Conservation (phyloP, 1,140 invertebrate genomes). For the Drosophila azteca region DNA sequence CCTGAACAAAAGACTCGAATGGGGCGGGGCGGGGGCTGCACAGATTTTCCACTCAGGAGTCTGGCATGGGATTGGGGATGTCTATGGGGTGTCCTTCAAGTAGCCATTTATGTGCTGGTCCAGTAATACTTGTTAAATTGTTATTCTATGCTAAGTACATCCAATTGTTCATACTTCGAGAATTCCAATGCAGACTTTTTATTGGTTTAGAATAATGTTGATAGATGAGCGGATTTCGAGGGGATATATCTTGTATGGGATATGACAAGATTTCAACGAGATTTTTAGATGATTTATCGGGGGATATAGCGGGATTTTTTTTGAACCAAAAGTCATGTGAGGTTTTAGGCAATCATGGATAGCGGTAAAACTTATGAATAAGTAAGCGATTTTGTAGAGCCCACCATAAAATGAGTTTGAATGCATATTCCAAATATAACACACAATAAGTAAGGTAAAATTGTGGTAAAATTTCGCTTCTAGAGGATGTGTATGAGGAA, state of each 20-base stretch:
- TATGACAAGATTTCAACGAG: neutral
- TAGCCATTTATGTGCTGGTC: slow-evolving; percentile 61
- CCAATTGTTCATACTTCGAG: slow-evolving; percentile 49
- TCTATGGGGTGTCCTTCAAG: slow-evolving; percentile 30
- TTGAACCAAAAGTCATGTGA: too few relatives aligned
- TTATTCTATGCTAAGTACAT: slow-evolving; percentile 55
- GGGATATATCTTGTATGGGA: neutral
- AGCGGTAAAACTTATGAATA: too few relatives aligned
- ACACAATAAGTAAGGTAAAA: too few relatives aligned
- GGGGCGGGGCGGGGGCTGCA: slow-evolving; percentile 24
- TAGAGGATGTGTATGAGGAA: too few relatives aligned
- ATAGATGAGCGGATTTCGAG: slow-evolving; percentile 1
- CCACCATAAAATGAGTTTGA: too few relatives aligned
- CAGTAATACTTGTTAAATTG: slow-evolving; percentile 55
- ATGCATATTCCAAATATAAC: too few relatives aligned
- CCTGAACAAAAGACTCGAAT: slow-evolving; percentile 51
- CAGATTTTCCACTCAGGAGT: slow-evolving; percentile 29
- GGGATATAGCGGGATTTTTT: too few relatives aligned
- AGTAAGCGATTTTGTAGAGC: too few relatives aligned
- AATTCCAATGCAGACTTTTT: slow-evolving; percentile 10
- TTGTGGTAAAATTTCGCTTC: too few relatives aligned
- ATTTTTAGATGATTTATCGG: too few relatives aligned
- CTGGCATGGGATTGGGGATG: neutral
- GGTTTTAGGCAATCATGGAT: too few relatives aligned
- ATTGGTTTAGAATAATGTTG: slow-evolving; percentile 14